These are phyloP conservation scores for Exephanes ischioxanthus DNA, from an alignment of 2,888 invertebrate species.

Conservation along the genomic window DNA sequence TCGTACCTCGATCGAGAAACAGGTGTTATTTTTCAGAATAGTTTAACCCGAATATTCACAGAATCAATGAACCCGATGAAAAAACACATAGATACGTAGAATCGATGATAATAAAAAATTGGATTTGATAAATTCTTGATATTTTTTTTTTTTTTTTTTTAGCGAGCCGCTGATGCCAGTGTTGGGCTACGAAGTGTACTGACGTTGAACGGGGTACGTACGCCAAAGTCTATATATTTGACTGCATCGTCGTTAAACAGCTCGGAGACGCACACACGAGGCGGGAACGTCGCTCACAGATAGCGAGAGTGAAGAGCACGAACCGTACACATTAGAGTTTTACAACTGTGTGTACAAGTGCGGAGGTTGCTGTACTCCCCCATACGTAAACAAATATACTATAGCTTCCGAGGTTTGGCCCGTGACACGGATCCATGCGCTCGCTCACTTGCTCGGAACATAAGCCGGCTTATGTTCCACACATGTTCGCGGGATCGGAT, in stretches of 20 bases:
- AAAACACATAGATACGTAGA: constrained; percentile 1
- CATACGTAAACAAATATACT: constrained; percentile 25
- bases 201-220: constrained; percentile 70
- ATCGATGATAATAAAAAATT: constrained; percentile 21
- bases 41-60: not conserved
- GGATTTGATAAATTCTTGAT: constrained; percentile 10
- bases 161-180: constrained; percentile 54
- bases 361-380: constrained; percentile 31
- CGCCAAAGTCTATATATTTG: constrained; percentile 72
- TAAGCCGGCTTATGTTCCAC: constrained; percentile 8
- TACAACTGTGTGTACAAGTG: constrained; percentile 61
- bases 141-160: constrained; percentile 18
- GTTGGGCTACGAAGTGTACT: constrained; percentile 70
- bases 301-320: constrained; percentile 64
- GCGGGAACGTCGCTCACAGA: constrained; percentile 63
- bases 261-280: constrained; percentile 67
- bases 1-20: not conserved
- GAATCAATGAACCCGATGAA: constrained; percentile 2
- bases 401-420: constrained; percentile 57
- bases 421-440: constrained; percentile 59
- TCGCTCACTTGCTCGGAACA: constrained; percentile 46
- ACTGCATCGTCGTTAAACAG: constrained; percentile 74
- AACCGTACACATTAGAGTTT: constrained; percentile 49
- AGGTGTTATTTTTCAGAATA: not conserved
- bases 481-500: not conserved